A percentile compares a stretch with the other conserved stretches of the same genome.
Evolutionary conservation across 1,140 invertebrate genomes (phyloP).

Genomic region (Thaumatotibia leucotreta): DNA sequence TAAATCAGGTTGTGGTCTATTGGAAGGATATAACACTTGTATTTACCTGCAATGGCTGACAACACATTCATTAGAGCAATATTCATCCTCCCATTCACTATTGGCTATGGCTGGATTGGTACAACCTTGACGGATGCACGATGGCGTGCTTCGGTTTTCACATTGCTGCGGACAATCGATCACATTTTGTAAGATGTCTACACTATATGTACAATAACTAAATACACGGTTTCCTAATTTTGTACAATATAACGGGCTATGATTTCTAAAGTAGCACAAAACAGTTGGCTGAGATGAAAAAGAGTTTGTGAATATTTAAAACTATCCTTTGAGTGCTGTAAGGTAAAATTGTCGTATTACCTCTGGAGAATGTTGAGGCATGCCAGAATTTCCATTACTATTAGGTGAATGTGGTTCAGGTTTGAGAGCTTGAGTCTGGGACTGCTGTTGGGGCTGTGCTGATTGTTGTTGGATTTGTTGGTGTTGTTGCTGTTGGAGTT

Average conservation of each 20-base stretch:
- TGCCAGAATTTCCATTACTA: constrained; percentile 50
- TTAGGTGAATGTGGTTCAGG: constrained; percentile 46
- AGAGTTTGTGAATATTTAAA: not conserved
- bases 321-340: not conserved
- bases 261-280: too few species aligned
- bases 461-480: constrained; percentile 71
- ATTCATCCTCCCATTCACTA: constrained; percentile 97
- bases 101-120: constrained; percentile 93
- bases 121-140: constrained; percentile 93
- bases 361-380: constrained; percentile 58
- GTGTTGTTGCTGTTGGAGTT: constrained; percentile 18
- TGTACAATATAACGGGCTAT: too few species aligned
- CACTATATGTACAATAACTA: not conserved
- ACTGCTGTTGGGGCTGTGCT: constrained; percentile 44
- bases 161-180: constrained; percentile 56
- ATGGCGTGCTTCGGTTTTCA: constrained; percentile 78
- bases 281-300: not conserved
- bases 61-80: constrained; percentile 98
- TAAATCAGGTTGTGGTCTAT: too few species aligned
- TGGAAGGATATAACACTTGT: not conserved
- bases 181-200: constrained; percentile 28
- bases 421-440: constrained; percentile 38
- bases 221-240: too few species aligned
- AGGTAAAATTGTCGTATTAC: constrained; percentile 31
- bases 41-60: constrained; percentile 93